Base-by-base conservation (phyloP, 2,797 vertebrate species). In the Bradypus variegatus region DNA sequence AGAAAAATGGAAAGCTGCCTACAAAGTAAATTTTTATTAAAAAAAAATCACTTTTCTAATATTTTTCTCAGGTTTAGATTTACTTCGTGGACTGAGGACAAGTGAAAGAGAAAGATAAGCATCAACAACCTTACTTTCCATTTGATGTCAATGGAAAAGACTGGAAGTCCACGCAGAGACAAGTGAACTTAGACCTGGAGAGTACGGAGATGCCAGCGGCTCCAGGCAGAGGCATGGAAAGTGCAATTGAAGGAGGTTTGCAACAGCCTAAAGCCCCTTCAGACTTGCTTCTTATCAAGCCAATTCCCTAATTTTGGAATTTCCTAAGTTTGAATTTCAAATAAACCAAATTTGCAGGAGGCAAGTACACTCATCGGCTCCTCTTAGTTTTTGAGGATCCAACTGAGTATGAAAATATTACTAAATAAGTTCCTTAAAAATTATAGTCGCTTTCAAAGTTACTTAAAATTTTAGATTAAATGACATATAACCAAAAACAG, bases 61-160 rank as follows among this genome's bases (percentile, higher is more conserved):
- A 60, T 84, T 76, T 81, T 94, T n/a, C 73, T 75, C 23, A 9
- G 18, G 31, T n/a, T 85, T 48, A 62, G 73, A 38, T 84, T 91
- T 91, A 87, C 31, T 88, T 93, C 78, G 62, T 89, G 55, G 95
- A 90, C 33, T 73, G 79, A 18, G 48, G 72, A 90, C 58, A 90
- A 89, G 83, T 58, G 23, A 75, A 31, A 86, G 36, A 36, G 45
- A 80, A 65, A 45, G 8, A 45, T 9, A 36, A 83, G 38, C 41
- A 70, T 64, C 82, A 27, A 23, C 2, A 92, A 55, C 11, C 85
- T 95, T 70, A 33, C 41, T 92, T 94, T 67, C 72, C 55, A 38
- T n/a, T 0, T 6, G 55, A 60, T 9, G 58, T 48, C 25, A 69
- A 45, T 21, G 6, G 14, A 80, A 38, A 31, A 76, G 48, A 36